phyloP scores from a whole-genome alignment of 2,797 vertebrate species.

The Galaxias olidus region DNA sequence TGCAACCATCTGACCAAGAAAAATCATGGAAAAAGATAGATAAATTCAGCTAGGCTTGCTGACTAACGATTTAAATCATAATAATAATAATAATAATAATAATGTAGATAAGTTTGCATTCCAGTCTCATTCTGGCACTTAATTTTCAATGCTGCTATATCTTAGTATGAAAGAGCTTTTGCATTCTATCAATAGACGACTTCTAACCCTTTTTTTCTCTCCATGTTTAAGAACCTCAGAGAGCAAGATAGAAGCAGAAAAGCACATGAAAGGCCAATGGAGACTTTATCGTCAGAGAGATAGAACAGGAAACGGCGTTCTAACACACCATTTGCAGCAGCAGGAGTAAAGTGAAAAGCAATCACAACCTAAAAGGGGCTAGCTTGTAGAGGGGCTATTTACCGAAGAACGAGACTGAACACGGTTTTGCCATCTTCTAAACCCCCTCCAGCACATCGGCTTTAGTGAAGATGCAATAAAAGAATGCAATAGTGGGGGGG shows the following conservation, averaged over 20 bases:
- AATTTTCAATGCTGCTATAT: neutral
- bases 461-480: constrained; percentile 15
- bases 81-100: too few species aligned
- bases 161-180: constrained; percentile 18
- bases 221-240: constrained; percentile 37
- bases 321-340: constrained; percentile 65
- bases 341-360: constrained; percentile 66
- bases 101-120: too few species aligned
- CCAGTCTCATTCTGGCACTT: too few species aligned
- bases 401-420: constrained; percentile 70
- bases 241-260: too few species aligned
- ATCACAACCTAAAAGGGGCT: constrained; percentile 69
- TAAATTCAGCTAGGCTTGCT: too few species aligned
- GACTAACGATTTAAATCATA: too few species aligned
- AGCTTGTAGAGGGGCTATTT: constrained; percentile 72
- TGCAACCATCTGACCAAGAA: too few species aligned
- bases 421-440: constrained; percentile 57
- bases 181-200: constrained; percentile 36
- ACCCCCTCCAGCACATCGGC: constrained; percentile 22
- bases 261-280: too few species aligned
- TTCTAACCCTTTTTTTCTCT: constrained; percentile 13
- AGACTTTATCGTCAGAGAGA: too few species aligned
- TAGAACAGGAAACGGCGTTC: constrained; percentile 64
- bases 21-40: too few species aligned
- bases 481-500: constrained; percentile 32